Evolutionary conservation across 2,113 vertebrate genomes (phyloP).

Genomic region (Ascaphus truei): DNA sequence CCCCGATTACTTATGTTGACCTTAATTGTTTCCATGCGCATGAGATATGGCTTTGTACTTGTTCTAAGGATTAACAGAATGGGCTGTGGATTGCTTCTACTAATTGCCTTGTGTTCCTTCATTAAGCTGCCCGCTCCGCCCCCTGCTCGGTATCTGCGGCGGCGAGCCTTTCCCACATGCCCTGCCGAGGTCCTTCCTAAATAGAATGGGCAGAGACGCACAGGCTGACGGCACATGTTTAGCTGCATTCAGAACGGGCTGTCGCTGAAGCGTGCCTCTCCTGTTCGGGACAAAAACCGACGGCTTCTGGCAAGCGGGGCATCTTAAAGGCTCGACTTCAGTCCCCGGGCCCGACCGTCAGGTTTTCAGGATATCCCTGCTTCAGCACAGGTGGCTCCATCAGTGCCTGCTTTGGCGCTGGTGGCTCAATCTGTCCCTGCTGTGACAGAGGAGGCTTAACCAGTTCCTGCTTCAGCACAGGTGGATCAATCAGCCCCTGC

Average conservation of each 20-base stretch:
- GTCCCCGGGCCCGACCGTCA: too few species aligned
- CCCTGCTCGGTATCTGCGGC: constrained; percentile 47
- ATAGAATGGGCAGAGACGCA: constrained; percentile 53
- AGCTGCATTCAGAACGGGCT: constrained; percentile 50
- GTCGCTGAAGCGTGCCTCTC: constrained; percentile 58
- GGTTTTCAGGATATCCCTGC: too few species aligned
- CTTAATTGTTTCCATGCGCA: constrained; percentile 72
- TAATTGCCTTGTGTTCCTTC: constrained; percentile 64
- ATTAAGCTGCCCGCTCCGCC: constrained; percentile 33
- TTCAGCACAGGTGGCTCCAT: too few species aligned
- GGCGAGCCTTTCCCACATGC: constrained; percentile 60
- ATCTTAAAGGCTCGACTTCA: too few species aligned
- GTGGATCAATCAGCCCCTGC: too few species aligned
- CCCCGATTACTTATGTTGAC: constrained; percentile 62
- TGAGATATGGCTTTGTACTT: constrained; percentile 57
- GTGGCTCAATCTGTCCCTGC: too few species aligned
- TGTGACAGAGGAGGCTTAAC: too few species aligned
- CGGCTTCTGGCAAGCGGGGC: too few species aligned
- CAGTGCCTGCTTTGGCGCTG: too few species aligned
- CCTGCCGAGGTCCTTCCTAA: constrained; percentile 58
- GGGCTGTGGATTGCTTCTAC: constrained; percentile 49
- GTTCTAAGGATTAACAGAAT: constrained; percentile 44
- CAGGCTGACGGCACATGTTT: constrained; percentile 66
- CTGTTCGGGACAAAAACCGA: too few species aligned
- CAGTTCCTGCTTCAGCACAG: too few species aligned